These are phyloP conservation scores for Cryptoblepharus egeriae DNA, from an alignment of 2,797 vertebrate species.

Conservation along the genomic window DNA sequence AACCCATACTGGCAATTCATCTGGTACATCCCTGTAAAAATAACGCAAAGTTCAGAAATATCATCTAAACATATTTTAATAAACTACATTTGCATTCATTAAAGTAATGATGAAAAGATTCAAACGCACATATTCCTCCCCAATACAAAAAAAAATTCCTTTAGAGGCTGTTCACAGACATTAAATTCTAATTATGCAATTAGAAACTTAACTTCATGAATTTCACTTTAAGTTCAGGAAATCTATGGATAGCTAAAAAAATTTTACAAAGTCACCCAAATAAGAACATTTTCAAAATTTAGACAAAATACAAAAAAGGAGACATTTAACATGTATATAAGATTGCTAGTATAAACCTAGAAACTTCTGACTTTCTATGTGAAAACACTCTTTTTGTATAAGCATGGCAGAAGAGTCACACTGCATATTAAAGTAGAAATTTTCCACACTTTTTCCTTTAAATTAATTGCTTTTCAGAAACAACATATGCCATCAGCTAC, in stretches of 20 bases:
- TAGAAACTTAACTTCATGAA: background rate
- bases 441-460: background rate
- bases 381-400: background rate
- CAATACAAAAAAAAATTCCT: background rate
- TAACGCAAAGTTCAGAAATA: slow-evolving; percentile 5
- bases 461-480: background rate
- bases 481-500: background rate
- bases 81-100: background rate
- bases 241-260: background rate
- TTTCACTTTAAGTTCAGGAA: background rate
- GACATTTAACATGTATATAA: too few relatives aligned
- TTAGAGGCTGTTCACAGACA: background rate
- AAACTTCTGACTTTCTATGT: background rate
- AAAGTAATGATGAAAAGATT: background rate
- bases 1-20: slow-evolving; percentile 89
- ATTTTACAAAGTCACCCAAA: background rate
- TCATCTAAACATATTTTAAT: background rate
- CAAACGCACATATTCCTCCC: background rate
- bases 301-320: background rate
- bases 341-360: too few relatives aligned
- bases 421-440: background rate
- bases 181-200: background rate
- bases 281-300: background rate
- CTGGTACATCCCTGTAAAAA: slow-evolving; percentile 88
- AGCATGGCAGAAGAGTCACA: background rate